Percentiles rank a stretch among this genome's conserved stretches.
Evolutionary conservation across 2,888 invertebrate genomes (phyloP).

Genomic region (Trachelus iudaicus): DNA sequence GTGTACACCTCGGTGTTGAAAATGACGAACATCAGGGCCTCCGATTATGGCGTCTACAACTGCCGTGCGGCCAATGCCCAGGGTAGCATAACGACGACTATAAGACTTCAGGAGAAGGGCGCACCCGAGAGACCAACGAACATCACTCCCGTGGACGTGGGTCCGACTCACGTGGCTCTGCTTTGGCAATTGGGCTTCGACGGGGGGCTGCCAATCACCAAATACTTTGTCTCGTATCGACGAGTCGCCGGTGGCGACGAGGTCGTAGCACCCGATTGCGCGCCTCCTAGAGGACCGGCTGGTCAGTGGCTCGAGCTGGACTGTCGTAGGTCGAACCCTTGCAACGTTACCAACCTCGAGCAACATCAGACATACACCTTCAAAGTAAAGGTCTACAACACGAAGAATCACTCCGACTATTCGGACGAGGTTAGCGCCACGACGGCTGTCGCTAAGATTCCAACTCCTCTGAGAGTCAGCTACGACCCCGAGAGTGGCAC

Average conservation of each 20-base stretch:
- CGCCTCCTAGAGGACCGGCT: slow-evolving; percentile 69
- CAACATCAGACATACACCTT: slow-evolving; percentile 89
- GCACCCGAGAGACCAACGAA: slow-evolving; percentile 86
- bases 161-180: slow-evolving; percentile 82
- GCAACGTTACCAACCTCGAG: slow-evolving; percentile 86
- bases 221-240: slow-evolving; percentile 87
- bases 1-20: slow-evolving; percentile 83
- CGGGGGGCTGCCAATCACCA: slow-evolving; percentile 87
- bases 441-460: slow-evolving; percentile 87
- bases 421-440: slow-evolving; percentile 85
- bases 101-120: slow-evolving; percentile 86
- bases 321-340: slow-evolving; percentile 87
- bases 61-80: slow-evolving; percentile 88
- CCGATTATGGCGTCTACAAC: slow-evolving; percentile 92
- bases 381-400: slow-evolving; percentile 90
- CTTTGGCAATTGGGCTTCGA: slow-evolving; percentile 92
- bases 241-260: slow-evolving; percentile 75
- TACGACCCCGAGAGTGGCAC: slow-evolving; percentile 83
- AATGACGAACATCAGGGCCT: slow-evolving; percentile 79
- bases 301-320: slow-evolving; percentile 85
- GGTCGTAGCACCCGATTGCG: slow-evolving; percentile 73
- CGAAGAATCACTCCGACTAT: slow-evolving; percentile 87
- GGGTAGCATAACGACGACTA: slow-evolving; percentile 80
- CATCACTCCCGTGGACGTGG: slow-evolving; percentile 78
- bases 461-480: slow-evolving; percentile 82